A percentile compares a stretch with the other conserved stretches of the same genome.
These are phyloP conservation scores for Panthera tigris DNA, from an alignment of 2,113 vertebrate species.

Conservation along the genomic window DNA sequence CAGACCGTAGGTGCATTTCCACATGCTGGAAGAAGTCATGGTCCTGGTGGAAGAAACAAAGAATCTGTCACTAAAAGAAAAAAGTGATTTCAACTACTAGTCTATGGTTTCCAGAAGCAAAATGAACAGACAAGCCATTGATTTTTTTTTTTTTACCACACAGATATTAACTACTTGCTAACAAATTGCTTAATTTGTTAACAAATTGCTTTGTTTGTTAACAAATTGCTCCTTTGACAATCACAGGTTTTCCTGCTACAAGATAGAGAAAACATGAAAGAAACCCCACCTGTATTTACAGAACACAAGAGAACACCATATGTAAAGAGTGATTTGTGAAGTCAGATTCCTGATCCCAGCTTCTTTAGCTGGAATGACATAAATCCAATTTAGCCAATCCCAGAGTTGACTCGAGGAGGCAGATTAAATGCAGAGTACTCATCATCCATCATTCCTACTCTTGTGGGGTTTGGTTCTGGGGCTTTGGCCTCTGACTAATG, in stretches of 20 bases:
- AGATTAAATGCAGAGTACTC: background rate
- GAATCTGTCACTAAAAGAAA: background rate
- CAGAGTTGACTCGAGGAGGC: background rate
- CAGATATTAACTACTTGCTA: background rate
- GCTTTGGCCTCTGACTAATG: background rate
- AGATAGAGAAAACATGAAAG: background rate
- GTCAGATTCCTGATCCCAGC: background rate
- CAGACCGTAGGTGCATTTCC: slow-evolving; percentile 98
- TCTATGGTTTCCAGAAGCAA: background rate
- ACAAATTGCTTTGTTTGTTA: background rate
- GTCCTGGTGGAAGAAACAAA: slow-evolving; percentile 86
- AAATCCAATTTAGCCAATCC: background rate
- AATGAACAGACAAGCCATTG: background rate
- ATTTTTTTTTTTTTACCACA: background rate
- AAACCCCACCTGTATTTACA: background rate
- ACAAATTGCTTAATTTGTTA: no score
- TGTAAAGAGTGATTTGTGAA: background rate
- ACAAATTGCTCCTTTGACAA: background rate
- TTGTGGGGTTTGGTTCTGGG: background rate
- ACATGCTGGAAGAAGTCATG: slow-evolving; percentile 99
- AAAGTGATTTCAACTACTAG: background rate
- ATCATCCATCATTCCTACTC: background rate
- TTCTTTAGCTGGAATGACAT: background rate
- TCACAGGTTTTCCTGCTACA: background rate
- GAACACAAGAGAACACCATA: background rate